A percentile compares a stretch with the other conserved stretches of the same genome.
Conservation (phyloP, 2,113 vertebrate species). For the Melanerpes formicivorus region DNA sequence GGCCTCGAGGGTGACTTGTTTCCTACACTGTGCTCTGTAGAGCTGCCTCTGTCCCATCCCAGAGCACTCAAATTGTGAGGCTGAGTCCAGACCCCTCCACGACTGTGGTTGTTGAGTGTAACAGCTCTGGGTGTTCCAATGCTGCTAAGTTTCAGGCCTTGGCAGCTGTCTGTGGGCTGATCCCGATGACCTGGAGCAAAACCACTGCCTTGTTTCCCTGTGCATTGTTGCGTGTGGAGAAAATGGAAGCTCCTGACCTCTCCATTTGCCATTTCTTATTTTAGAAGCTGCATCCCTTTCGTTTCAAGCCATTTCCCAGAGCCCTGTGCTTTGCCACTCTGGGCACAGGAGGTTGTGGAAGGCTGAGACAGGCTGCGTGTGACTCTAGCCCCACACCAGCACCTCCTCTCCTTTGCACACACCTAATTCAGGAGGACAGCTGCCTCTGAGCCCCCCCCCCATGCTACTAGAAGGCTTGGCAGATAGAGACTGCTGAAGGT, state of each 20-base stretch:
- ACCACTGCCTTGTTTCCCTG: background rate
- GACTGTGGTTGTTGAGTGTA: background rate
- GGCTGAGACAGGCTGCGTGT: background rate
- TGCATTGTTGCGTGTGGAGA: background rate
- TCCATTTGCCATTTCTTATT: background rate
- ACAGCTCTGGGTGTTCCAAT: background rate
- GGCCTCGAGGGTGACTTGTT: too few species aligned
- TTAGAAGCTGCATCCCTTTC: background rate
- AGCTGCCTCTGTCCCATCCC: background rate
- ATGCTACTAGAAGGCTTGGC: background rate
- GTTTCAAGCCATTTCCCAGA: conserved; percentile 4
- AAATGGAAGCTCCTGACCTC: background rate
- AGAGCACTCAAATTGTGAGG: background rate
- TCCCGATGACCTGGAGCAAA: background rate
- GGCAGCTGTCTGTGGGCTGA: background rate
- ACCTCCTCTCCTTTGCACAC: background rate
- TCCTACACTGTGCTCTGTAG: background rate
- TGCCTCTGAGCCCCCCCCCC: background rate
- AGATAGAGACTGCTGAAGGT: background rate
- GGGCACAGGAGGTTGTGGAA: background rate
- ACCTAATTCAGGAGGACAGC: background rate
- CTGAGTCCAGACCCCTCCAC: background rate
- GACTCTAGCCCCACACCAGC: background rate
- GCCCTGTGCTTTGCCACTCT: background rate
- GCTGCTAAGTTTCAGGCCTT: background rate